phyloP scores from a whole-genome alignment of 2,797 vertebrate genomes.

The Phoxinus dragarum region DNA sequence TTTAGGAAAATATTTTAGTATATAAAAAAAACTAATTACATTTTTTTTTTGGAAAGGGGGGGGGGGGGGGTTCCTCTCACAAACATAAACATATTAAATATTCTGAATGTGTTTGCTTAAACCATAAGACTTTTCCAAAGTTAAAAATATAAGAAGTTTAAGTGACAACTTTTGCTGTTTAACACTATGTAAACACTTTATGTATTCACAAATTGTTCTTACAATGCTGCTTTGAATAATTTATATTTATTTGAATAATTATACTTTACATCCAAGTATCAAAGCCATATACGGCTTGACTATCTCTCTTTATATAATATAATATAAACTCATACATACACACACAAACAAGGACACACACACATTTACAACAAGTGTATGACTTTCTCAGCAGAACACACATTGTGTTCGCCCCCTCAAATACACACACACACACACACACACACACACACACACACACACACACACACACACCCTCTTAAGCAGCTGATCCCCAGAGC shows the following conservation, averaged over 20 bases:
- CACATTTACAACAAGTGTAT: conserved; percentile 21
- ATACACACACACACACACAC: conserved; percentile 31
- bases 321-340: background rate
- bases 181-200: no score
- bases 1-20: background rate
- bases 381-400: conserved; percentile 40
- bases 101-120: background rate
- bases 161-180: no score
- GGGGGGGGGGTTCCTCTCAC: no score
- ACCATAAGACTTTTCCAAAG: background rate
- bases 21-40: no score
- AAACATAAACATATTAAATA: background rate
- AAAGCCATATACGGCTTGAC: no score
- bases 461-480: conserved; percentile 37
- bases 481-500: conserved; percentile 52
- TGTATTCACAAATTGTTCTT: background rate
- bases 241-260: no score
- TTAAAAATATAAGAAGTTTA: background rate
- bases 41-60: no score
- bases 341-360: conserved; percentile 32
- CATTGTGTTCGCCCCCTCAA: conserved; percentile 40
- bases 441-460: no score
- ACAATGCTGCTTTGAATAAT: background rate
- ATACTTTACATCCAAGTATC: background rate
- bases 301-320: background rate